Conservation (phyloP, 2,797 vertebrate species). For the Hydrolagus colliei region DNA sequence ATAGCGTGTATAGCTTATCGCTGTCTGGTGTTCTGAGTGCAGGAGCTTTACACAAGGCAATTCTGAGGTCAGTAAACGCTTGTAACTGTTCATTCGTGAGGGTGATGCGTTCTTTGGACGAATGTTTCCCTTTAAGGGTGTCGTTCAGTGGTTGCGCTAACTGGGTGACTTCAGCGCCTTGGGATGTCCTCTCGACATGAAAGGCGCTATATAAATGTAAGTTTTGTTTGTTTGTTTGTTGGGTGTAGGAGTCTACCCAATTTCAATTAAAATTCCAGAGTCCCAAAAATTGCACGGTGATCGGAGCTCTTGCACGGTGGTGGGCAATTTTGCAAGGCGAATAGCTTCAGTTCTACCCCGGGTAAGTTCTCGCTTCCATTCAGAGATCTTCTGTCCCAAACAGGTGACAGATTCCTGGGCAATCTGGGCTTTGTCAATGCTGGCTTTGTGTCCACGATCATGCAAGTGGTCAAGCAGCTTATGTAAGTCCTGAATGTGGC, state of each 20-base stretch:
- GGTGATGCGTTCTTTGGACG: background rate
- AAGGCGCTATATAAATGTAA: too few species aligned
- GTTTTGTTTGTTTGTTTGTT: too few species aligned
- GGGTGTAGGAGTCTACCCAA: background rate
- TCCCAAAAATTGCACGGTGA: background rate
- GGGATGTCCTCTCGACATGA: too few species aligned
- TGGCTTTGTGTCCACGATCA: too few species aligned
- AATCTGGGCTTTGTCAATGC: background rate
- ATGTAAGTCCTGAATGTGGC: background rate
- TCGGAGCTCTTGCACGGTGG: background rate
- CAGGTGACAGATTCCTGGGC: background rate
- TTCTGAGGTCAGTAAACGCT: background rate
- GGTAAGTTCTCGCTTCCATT: background rate
- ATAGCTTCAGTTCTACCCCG: background rate
- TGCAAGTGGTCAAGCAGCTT: too few species aligned
- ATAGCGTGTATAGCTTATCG: too few species aligned
- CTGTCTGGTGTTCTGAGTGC: too few species aligned
- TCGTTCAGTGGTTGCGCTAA: background rate
- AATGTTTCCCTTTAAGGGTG: background rate
- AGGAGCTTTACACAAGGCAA: background rate
- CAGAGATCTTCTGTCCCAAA: background rate
- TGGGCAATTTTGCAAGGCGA: background rate
- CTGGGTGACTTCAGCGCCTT: too few species aligned
- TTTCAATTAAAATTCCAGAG: background rate
- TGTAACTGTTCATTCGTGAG: background rate